A percentile compares a stretch with the other conserved stretches of the same genome.
Evolutionary conservation across 2,113 vertebrate genomes (phyloP).

Genomic region (Oncorhynchus kisutch): DNA sequence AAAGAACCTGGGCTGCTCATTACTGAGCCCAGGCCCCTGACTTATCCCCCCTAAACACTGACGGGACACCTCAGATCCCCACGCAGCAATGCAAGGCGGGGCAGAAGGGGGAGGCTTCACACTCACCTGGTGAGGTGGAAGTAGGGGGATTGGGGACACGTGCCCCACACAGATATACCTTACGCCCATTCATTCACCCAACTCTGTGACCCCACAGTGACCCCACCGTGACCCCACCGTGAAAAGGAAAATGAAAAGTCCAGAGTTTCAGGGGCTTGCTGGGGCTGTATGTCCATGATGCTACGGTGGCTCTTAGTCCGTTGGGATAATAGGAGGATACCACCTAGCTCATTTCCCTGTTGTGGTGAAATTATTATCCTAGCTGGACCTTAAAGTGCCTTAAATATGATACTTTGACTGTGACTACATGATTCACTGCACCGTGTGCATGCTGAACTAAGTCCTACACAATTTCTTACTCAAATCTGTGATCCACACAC

Average conservation of each 20-base stretch:
- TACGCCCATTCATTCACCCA: not conserved
- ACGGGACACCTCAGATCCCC: constrained; percentile 9
- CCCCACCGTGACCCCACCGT: too few relatives aligned
- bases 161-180: not conserved
- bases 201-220: too few relatives aligned
- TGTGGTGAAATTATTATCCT: not conserved
- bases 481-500: constrained; percentile 16
- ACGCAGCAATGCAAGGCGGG: not conserved
- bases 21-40: constrained; percentile 72
- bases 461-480: not conserved
- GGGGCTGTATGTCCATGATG: not conserved
- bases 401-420: not conserved
- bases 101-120: not conserved
- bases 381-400: not conserved
- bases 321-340: not conserved
- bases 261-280: not conserved
- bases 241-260: too few relatives aligned
- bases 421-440: not conserved
- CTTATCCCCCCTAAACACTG: constrained; percentile 49
- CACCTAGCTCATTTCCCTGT: not conserved
- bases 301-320: too few relatives aligned
- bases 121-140: not conserved
- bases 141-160: not conserved
- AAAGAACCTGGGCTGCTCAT: constrained; percentile 72
- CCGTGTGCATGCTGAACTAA: not conserved